These are phyloP conservation scores for Phrixothrix hirtus DNA, from an alignment of 2,888 invertebrate genomes.

Conservation along the genomic window DNA sequence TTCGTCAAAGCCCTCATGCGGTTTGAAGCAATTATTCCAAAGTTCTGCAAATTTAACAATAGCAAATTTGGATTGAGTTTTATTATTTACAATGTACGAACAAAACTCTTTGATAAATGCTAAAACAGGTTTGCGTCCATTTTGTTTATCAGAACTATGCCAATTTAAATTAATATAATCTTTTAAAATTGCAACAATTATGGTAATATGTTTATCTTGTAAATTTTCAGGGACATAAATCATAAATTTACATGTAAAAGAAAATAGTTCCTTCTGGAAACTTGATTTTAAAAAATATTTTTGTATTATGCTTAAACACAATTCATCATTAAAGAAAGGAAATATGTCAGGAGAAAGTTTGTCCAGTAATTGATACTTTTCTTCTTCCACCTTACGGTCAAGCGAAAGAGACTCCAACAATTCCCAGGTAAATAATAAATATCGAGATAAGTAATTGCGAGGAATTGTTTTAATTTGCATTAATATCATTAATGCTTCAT, in stretches of 20 bases:
- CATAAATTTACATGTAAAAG: not conserved
- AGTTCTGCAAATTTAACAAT: not conserved
- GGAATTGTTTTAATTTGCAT: conserved; percentile 10
- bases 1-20: not conserved
- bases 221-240: not conserved
- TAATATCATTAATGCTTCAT: conserved; percentile 12
- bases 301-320: conserved; percentile 7
- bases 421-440: conserved; percentile 5
- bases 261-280: not conserved
- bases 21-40: not conserved
- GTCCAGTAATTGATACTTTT: conserved; percentile 2
- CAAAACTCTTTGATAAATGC: not conserved
- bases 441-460: not conserved
- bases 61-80: not conserved
- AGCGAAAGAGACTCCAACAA: too few species aligned
- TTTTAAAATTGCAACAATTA: not conserved
- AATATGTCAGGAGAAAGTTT: not conserved
- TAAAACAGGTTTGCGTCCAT: not conserved
- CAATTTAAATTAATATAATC: not conserved
- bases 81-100: not conserved
- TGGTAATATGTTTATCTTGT: not conserved
- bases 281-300: conserved; percentile 3
- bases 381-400: not conserved
- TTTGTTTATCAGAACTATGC: not conserved
- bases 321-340: conserved; percentile 2